These are phyloP conservation scores for Felis chaus DNA, from an alignment of 2,113 vertebrate species.

Conservation along the genomic window DNA sequence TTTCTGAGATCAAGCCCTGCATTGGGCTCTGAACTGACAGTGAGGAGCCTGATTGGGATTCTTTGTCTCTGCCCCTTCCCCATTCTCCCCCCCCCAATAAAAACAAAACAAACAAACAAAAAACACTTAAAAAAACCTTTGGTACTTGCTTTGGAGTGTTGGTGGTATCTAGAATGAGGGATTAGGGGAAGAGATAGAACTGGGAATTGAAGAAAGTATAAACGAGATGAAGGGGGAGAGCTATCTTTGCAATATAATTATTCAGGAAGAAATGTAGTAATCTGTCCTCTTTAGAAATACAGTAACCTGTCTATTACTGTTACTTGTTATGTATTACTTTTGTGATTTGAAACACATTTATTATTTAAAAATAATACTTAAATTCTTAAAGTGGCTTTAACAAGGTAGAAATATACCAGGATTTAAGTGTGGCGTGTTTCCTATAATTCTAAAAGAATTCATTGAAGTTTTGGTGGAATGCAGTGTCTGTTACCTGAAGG, in stretches of 20 bases:
- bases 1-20: no score
- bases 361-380: background rate
- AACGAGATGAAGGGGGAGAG: background rate
- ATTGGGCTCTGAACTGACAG: no score
- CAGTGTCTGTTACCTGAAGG: background rate
- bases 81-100: background rate
- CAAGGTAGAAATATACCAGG: background rate
- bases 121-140: background rate
- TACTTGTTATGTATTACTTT: background rate
- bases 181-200: background rate
- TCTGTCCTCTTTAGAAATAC: background rate
- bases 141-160: background rate
- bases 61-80: no score
- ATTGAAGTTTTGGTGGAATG: background rate
- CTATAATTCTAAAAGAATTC: background rate
- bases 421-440: background rate
- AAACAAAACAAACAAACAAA: no score
- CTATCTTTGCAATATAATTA: background rate
- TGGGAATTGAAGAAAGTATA: background rate
- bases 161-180: background rate
- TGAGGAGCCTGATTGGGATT: no score
- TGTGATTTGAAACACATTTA: constrained; percentile 8
- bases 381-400: background rate
- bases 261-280: background rate
- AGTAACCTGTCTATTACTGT: background rate